phyloP scores from a whole-genome alignment of 2,797 vertebrate species.

The Chelmon rostratus region DNA sequence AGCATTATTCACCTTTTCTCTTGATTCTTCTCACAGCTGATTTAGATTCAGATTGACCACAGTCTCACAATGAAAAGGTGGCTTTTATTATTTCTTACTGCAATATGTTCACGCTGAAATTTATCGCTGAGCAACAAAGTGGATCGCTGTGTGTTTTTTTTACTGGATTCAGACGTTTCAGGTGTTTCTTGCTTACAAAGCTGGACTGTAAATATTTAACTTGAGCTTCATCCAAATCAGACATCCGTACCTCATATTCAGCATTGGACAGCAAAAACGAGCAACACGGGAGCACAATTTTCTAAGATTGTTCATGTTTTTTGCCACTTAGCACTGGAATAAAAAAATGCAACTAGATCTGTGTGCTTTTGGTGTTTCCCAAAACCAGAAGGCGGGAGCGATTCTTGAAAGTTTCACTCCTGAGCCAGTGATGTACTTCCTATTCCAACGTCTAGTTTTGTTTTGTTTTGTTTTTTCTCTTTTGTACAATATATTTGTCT shows the following conservation, averaged over 20 bases:
- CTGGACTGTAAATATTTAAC: slow-evolving; percentile 46
- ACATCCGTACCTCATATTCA: slow-evolving; percentile 57
- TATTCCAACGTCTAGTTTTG: slow-evolving; percentile 57
- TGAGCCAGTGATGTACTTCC: slow-evolving; percentile 49
- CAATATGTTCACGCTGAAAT: not conserved
- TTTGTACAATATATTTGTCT: slow-evolving; percentile 75
- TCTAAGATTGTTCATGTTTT: slow-evolving; percentile 52
- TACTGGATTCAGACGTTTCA: slow-evolving; percentile 17
- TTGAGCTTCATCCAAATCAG: slow-evolving; percentile 54
- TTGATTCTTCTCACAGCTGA: not conserved
- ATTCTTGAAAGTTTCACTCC: slow-evolving; percentile 39
- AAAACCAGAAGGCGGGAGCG: slow-evolving; percentile 31
- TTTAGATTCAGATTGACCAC: slow-evolving; percentile 16
- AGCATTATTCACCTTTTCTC: slow-evolving; percentile 14
- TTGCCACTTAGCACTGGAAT: slow-evolving; percentile 64
- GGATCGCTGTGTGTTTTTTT: slow-evolving; percentile 2
- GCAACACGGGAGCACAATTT: slow-evolving; percentile 5
- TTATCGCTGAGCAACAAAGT: not conserved
- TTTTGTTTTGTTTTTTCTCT: slow-evolving; percentile 62
- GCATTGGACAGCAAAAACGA: slow-evolving; percentile 2
- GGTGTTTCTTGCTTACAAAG: slow-evolving; percentile 15
- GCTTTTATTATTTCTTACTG: not conserved
- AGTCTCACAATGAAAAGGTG: not conserved
- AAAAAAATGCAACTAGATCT: slow-evolving; percentile 60
- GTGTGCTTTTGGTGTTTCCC: slow-evolving; percentile 49